Conservation (phyloP, 2,888 invertebrate species). For the Crepidodera aurea region DNA sequence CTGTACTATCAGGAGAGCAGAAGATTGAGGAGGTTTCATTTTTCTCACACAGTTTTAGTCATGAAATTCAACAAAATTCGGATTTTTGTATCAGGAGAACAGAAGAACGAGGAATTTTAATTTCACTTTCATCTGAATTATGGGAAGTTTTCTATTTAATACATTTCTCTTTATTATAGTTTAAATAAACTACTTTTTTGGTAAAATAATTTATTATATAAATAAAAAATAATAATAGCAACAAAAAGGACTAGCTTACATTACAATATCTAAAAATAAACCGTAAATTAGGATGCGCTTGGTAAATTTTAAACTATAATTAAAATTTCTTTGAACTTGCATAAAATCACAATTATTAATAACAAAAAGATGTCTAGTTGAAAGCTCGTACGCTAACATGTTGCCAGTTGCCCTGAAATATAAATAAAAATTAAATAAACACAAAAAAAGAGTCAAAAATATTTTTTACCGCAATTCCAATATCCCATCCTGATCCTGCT, state of each 20-base stretch:
- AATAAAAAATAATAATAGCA: conserved; percentile 19
- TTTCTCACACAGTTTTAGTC: too few relatives aligned
- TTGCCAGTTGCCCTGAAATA: conserved; percentile 64
- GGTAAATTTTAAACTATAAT: background rate
- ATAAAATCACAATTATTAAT: conserved; percentile 25
- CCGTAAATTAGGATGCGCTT: background rate
- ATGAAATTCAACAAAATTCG: too few relatives aligned
- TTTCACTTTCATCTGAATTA: too few relatives aligned
- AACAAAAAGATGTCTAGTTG: conserved; percentile 39
- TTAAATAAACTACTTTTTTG: too few relatives aligned
- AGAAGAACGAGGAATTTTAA: too few relatives aligned
- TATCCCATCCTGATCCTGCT: conserved; percentile 81
- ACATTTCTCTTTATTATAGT: too few relatives aligned
- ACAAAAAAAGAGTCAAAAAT: too few relatives aligned
- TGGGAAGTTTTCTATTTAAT: too few relatives aligned
- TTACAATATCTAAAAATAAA: conserved; percentile 6
- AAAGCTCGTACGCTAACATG: conserved; percentile 52
- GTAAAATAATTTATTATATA: conserved; percentile 18
- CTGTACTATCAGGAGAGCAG: too few relatives aligned
- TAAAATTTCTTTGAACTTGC: conserved; percentile 19
- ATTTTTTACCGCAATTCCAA: conserved; percentile 71
- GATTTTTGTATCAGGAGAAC: too few relatives aligned
- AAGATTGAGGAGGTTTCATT: too few relatives aligned
- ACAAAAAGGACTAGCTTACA: conserved; percentile 11
- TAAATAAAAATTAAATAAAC: conserved; percentile 6